phyloP scores from a whole-genome alignment of 1,140 invertebrate species.

The Dinothrombium tinctorium region DNA sequence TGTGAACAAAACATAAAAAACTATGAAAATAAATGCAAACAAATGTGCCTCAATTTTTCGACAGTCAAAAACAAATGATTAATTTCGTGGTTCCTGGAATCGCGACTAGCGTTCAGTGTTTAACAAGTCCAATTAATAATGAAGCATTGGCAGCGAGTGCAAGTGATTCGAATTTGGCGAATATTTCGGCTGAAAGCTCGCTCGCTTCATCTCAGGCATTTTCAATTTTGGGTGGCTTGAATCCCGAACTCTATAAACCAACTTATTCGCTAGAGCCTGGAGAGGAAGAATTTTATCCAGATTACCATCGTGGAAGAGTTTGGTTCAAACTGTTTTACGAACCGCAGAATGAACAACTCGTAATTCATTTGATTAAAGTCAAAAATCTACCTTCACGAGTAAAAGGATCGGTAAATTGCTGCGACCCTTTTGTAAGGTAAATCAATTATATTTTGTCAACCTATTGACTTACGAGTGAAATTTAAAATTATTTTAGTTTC shows the following conservation, averaged over 20 bases:
- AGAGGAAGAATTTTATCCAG: constrained; percentile 27
- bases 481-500: no score
- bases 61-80: constrained; percentile 11
- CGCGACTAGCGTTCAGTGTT: constrained; percentile 2
- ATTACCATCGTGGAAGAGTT: constrained; percentile 41
- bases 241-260: constrained; percentile 25
- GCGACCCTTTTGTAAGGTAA: constrained; percentile 47
- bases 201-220: constrained; percentile 3
- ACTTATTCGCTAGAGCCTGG: constrained; percentile 24
- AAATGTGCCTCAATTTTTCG: no score
- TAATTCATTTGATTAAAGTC: constrained; percentile 39
- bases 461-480: no score
- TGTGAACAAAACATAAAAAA: no score
- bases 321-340: constrained; percentile 52
- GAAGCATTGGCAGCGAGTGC: constrained; percentile 3
- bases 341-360: constrained; percentile 37
- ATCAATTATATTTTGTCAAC: not conserved
- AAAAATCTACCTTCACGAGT: constrained; percentile 42
- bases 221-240: constrained; percentile 18
- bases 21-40: no score
- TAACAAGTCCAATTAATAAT: constrained; percentile 19
- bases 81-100: constrained; percentile 13
- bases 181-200: not conserved
- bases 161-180: not conserved
- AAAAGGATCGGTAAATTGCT: constrained; percentile 35